Base-by-base conservation (phyloP, 2,888 invertebrate genomes). In the Drosophila prolongata region DNA sequence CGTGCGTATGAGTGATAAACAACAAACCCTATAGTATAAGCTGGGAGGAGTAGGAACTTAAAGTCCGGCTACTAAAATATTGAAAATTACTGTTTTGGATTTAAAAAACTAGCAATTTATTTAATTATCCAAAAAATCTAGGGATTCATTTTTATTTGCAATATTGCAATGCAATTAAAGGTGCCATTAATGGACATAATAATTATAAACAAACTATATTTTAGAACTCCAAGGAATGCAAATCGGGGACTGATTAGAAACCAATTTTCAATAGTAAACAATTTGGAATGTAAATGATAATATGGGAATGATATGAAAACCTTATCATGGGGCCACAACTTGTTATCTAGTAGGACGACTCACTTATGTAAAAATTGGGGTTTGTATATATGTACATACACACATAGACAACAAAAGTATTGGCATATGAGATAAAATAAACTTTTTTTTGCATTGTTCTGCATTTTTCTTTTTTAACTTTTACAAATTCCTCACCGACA, bases 261-360 rank as follows among this genome's bases (percentile, higher is more conserved):
- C 11, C 19, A 9, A 1, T 19, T 9, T 6, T 2, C 1, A 11
- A 9, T 30, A 14, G 14, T 34, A 11, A 34, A 34, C 30, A 14
- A 34, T 47, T 30, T 34, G 47, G 47, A 47, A 47, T 47, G 47
- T 47, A 9, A 6, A 11, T 34, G 47, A 47, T 47, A 14, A 2
- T 47, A 30, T n/a, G 13, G 16, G 19, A 11, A 19, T 11, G 19
- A 44, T 47, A 30, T 47, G 30, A 11, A 30, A 47, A 14, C 30
- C 47, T 47, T 47, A 47, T 47, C 47, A 59, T 34, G 11, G 55
- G 40, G 42, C 19, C 34, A n/a, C 30, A 53, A 40, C 40, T 19
- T 40, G 55, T 59, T 59, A 59, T 59, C 58, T 40, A 42, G 55
- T 42, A 19, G 37, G 40, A 38, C 24, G 37, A 57, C 57, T 35